Conservation (phyloP, 2,888 invertebrate species). For the Xestoiulus laeticollis region DNA sequence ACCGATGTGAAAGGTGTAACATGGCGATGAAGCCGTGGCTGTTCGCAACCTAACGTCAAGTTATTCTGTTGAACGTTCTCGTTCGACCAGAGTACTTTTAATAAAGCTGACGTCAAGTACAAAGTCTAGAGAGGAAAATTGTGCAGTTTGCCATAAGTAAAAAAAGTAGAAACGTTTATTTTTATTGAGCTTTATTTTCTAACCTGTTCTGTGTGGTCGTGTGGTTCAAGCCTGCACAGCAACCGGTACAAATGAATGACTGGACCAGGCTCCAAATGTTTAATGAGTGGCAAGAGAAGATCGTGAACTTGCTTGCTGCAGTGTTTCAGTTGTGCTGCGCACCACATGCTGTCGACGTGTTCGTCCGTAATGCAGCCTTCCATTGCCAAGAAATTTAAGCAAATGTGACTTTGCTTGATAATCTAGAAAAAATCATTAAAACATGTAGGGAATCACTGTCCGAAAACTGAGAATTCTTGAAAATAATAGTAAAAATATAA, state of each 20-base stretch:
- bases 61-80: slow-evolving; percentile 60
- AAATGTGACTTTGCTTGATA: slow-evolving; percentile 93
- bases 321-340: slow-evolving; percentile 93
- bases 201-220: slow-evolving; percentile 91
- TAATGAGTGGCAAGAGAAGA: slow-evolving; percentile 85
- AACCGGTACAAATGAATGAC: slow-evolving; percentile 88
- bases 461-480: no score
- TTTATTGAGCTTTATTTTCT: slow-evolving; percentile 47
- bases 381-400: slow-evolving; percentile 90
- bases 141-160: not conserved
- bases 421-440: slow-evolving; percentile 73
- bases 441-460: no score
- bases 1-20: slow-evolving; percentile 59
- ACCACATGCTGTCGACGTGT: slow-evolving; percentile 93
- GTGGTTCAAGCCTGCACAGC: slow-evolving; percentile 86
- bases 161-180: not conserved
- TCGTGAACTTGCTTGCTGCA: slow-evolving; percentile 94
- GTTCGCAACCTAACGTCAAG: slow-evolving; percentile 55
- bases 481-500: no score
- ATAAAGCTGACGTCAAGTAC: slow-evolving; percentile 86
- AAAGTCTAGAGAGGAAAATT: slow-evolving; percentile 72
- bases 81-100: slow-evolving; percentile 91
- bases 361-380: slow-evolving; percentile 89
- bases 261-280: slow-evolving; percentile 86
- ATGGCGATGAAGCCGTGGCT: slow-evolving; percentile 55